Evolutionary conservation across 1,140 invertebrate genomes (phyloP), one percentile per base, ranked within the genome.

Genomic region (Arctopsyche grandis): DNA sequence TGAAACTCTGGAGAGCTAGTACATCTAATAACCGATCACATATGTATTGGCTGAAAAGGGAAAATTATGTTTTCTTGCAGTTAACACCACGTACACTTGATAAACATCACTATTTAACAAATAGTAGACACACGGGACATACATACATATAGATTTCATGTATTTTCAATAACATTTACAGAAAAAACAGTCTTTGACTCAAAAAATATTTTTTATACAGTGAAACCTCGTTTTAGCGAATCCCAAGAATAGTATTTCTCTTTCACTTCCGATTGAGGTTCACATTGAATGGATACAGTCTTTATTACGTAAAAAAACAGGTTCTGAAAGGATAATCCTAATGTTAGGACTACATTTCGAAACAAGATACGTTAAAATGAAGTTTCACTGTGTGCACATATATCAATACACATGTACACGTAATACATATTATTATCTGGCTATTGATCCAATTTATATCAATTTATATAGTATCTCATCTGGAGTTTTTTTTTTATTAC

Each of bases 151-250:
- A 71, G 75, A 66, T 56, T 78, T 79, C 76, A 58, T 71, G 77
- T 74, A 78, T 73, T 80, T 79, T 82, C 29, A 63, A 63, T 81
- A 80, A 79, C 77, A 69, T 82, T 82, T 82, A 82, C 81, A 80
- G 79, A 80, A 82, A 80, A 82, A 82, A 80, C 81, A 82, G 81
- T 82, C 81, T 82, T 82, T 78, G 81, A 82, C 81, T 82, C 81
- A 79, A 82, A 82, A 82, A 80, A 82, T 82, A 82, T 66, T 66
- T 66, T 66, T 4, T 38, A 22, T 70, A 29, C 14, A n/a, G 52
- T 63, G 69, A 77, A 58, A 80, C 48, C 48, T 14, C 48, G 48
- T 52, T 52, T 52, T 16, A 52, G 48, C 48, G 48, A 52, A 5
- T 52, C 48, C 48, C 48, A 5, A 52, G 16, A 52, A 52, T 12